Base-by-base conservation (phyloP, 2,888 invertebrate genomes). In the Phyto melanocephala region DNA sequence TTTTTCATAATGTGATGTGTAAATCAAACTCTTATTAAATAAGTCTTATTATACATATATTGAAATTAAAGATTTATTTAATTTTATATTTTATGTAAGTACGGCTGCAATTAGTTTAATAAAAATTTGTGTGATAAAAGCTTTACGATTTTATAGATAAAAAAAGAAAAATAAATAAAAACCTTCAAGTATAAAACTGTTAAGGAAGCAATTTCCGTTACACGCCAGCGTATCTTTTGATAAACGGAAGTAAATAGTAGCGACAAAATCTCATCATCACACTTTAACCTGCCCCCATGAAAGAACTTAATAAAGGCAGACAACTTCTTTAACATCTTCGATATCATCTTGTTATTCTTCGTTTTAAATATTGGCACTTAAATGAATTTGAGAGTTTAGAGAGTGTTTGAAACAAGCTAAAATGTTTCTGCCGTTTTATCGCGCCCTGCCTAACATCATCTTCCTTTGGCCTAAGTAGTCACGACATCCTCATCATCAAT, bases 311-410 rank as follows among this genome's bases (percentile, higher is more conserved):
- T 22, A 68, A 40, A 15, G 10, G 1, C 4, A 75, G 24, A 37
- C 8, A 17, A 58, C 20, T 33, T 50, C 28, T 28, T 28, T 28
- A n/a, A 13, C 22, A 42, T 60, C 22, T 52, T 54, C 45, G 33
- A 17, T 52, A 42, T 71, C 50, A 22, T 50, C 28, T 67, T 67
- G 42, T 63, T 68, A 78, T 63, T 77, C 28, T 28, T 28, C 28
- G 3, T 28, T 28, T 5, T 28, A 78, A 77, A 72, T 68, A 81
- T 81, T 81, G 72, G 81, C 72, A 78, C 74, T 81, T 74, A 74
- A 63, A 45, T 24, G 50, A 63, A 56, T 71, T 81, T 58, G 65
- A 70, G 80, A 67, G 13, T 45, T 60, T 22, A 45, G 28, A 56
- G 50, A 63, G 60, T 58, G 33, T 58, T 37, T 50, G 28, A 65